Conservation (phyloP, 2,888 invertebrate genomes). For the Synanthedon tipuliformis region DNA sequence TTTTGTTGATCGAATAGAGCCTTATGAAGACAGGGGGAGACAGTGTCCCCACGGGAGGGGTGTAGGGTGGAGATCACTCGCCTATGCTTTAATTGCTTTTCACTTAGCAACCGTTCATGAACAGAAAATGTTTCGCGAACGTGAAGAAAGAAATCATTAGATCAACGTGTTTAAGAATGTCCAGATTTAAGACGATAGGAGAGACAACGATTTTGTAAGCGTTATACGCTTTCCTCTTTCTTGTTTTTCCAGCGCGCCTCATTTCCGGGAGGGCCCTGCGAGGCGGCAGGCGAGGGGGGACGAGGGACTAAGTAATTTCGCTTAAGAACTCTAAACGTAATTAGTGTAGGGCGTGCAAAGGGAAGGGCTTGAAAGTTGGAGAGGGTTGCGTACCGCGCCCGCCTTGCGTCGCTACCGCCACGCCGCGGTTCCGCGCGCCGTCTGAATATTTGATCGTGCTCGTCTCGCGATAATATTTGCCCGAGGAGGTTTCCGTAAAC, state of each 20-base stretch:
- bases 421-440: constrained; percentile 43
- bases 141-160: constrained; percentile 69
- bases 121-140: constrained; percentile 58
- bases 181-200: constrained; percentile 64
- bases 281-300: constrained; percentile 50
- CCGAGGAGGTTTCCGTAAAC: constrained; percentile 67
- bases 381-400: constrained; percentile 69
- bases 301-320: constrained; percentile 76
- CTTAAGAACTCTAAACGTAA: constrained; percentile 78
- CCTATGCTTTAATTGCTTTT: constrained; percentile 71
- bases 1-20: constrained; percentile 52
- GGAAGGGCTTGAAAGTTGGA: constrained; percentile 73
- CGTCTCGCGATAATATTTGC: constrained; percentile 69
- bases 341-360: constrained; percentile 75
- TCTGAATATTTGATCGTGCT: constrained; percentile 67
- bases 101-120: constrained; percentile 70
- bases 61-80: constrained; percentile 58
- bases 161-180: constrained; percentile 68
- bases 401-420: constrained; percentile 61
- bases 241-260: constrained; percentile 69
- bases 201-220: constrained; percentile 56
- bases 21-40: constrained; percentile 14
- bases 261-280: constrained; percentile 62
- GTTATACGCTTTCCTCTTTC: constrained; percentile 62
- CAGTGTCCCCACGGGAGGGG: constrained; percentile 20